Evolutionary conservation across 37 sponge, comb jelly and placozoan species (phyloP).

Genomic region (Oopsacas minuta): DNA sequence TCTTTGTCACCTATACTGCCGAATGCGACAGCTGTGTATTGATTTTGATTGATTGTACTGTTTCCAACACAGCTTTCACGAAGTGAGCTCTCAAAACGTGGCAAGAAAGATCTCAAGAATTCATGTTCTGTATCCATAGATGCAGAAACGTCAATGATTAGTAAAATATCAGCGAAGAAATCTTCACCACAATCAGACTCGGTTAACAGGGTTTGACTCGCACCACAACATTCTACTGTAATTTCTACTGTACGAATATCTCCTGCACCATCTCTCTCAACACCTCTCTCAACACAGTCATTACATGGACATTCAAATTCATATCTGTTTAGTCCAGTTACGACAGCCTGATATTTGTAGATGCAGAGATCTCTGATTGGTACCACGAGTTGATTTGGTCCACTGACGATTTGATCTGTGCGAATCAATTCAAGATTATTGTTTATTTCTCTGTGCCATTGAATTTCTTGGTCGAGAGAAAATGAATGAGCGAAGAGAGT

Average conservation of each 20-base stretch:
- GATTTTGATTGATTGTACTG: background rate
- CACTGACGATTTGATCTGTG: background rate
- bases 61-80: constrained; percentile 4
- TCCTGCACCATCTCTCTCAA: background rate
- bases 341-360: background rate
- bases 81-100: background rate
- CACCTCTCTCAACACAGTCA: background rate
- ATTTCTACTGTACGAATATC: no score
- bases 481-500: background rate
- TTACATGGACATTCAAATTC: background rate
- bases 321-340: background rate
- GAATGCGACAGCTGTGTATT: background rate
- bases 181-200: constrained; percentile 9
- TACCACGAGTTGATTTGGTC: background rate
- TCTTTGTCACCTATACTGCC: background rate
- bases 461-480: background rate
- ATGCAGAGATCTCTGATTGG: background rate
- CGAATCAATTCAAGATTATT: background rate
- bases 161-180: background rate
- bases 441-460: background rate
- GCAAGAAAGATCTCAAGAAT: background rate
- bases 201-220: background rate
- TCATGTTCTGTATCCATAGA: background rate
- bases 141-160: background rate
- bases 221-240: background rate